These are phyloP conservation scores for Andrena bucephala DNA, from an alignment of 2,888 invertebrate species.

Conservation along the genomic window DNA sequence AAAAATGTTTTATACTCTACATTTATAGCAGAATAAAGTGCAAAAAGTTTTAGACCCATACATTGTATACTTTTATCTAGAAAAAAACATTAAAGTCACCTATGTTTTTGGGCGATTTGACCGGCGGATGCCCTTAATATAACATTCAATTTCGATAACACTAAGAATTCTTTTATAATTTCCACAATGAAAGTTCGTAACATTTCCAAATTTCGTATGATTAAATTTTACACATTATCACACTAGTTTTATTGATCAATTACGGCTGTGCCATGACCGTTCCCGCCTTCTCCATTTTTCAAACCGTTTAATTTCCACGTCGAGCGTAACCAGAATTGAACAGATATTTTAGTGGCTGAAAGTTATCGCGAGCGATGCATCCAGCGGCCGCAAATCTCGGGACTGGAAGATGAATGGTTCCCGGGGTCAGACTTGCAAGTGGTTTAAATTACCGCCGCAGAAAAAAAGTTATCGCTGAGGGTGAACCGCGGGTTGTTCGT, in stretches of 20 bases:
- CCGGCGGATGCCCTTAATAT: too few species aligned
- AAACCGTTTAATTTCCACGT: conserved; percentile 28
- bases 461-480: neutral
- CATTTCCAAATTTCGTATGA: neutral
- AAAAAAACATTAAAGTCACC: too few species aligned
- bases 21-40: too few species aligned
- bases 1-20: too few species aligned
- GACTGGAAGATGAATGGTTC: conserved; percentile 48
- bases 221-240: conserved; percentile 6
- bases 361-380: conserved; percentile 44
- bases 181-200: neutral
- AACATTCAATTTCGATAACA: neutral
- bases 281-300: neutral
- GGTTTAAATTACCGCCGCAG: conserved; percentile 44
- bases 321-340: conserved; percentile 36
- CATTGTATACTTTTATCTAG: too few species aligned
- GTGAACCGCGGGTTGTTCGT: conserved; percentile 25
- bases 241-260: conserved; percentile 2
- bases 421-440: conserved; percentile 49
- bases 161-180: neutral
- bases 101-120: too few species aligned
- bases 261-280: neutral
- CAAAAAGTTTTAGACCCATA: too few species aligned
- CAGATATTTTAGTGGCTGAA: conserved; percentile 45
- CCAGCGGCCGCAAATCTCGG: conserved; percentile 41